Evolutionary conservation across 2,113 vertebrate species (phyloP).

Genomic region (Prochilodus magdalenae): DNA sequence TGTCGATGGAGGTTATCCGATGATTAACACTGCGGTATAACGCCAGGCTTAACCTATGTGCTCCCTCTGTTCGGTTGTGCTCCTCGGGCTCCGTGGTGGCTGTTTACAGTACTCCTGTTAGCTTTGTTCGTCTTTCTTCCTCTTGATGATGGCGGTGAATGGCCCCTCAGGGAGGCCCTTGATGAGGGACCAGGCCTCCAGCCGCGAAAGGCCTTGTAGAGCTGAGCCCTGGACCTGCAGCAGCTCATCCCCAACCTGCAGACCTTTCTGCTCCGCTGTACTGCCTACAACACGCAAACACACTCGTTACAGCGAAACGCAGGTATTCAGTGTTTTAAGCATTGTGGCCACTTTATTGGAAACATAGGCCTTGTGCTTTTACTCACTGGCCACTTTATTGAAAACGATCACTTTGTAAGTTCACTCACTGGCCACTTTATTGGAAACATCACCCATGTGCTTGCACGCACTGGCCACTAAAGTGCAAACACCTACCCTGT

Average conservation of each 20-base stretch:
- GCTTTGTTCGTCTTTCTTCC: conserved; percentile 59
- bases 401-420: too few species aligned
- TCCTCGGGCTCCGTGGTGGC: neutral
- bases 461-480: too few species aligned
- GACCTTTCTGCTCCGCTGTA: conserved; percentile 74
- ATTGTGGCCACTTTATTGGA: too few species aligned
- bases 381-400: too few species aligned
- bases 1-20: too few species aligned
- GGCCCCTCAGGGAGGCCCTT: conserved; percentile 87
- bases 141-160: conserved; percentile 74
- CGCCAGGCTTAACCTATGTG: neutral
- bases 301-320: too few species aligned
- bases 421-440: too few species aligned
- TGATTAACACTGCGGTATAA: neutral
- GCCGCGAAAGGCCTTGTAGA: conserved; percentile 87
- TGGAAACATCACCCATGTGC: too few species aligned
- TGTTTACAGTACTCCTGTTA: conserved; percentile 17
- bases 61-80: neutral
- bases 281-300: conserved; percentile 73
- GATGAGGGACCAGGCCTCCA: conserved; percentile 92
- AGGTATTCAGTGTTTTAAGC: too few species aligned
- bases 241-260: conserved; percentile 87
- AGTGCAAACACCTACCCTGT: too few species aligned
- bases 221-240: conserved; percentile 79
- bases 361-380: too few species aligned